Conservation (phyloP, 2,888 invertebrate genomes). For the Philhelius pedissequus region DNA sequence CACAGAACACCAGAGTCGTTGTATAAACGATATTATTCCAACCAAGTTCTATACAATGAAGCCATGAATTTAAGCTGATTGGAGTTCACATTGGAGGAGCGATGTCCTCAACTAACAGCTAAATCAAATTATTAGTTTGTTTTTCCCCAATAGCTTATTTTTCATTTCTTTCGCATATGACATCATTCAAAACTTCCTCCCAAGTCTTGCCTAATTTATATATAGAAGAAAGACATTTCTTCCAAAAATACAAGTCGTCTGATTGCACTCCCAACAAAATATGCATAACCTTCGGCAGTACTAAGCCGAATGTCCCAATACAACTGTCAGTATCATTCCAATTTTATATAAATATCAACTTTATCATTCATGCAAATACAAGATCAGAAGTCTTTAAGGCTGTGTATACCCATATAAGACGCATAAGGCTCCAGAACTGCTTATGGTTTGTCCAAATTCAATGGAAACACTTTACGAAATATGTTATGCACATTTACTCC, state of each 20-base stretch:
- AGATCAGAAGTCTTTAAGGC: neutral
- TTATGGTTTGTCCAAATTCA: neutral
- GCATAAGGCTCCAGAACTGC: neutral
- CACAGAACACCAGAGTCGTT: too few species aligned
- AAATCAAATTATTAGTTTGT: too few species aligned
- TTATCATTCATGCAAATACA: neutral
- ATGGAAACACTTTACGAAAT: neutral
- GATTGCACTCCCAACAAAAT: neutral
- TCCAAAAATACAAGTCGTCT: neutral
- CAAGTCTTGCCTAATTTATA: too few species aligned
- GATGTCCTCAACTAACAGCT: too few species aligned
- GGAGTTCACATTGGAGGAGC: too few species aligned
- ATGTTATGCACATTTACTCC: neutral
- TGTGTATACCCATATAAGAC: neutral
- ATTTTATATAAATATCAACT: constrained; percentile 5
- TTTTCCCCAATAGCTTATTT: too few species aligned
- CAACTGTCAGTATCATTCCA: neutral
- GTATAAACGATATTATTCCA: too few species aligned
- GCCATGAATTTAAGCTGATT: too few species aligned
- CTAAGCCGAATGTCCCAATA: neutral
- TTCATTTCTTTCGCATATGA: too few species aligned
- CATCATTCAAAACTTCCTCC: too few species aligned
- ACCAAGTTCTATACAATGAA: too few species aligned
- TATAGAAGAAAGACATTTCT: too few species aligned
- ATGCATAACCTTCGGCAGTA: neutral